These are phyloP conservation scores for Rhipidura dahli DNA, from an alignment of 2,113 vertebrate species.

Conservation along the genomic window DNA sequence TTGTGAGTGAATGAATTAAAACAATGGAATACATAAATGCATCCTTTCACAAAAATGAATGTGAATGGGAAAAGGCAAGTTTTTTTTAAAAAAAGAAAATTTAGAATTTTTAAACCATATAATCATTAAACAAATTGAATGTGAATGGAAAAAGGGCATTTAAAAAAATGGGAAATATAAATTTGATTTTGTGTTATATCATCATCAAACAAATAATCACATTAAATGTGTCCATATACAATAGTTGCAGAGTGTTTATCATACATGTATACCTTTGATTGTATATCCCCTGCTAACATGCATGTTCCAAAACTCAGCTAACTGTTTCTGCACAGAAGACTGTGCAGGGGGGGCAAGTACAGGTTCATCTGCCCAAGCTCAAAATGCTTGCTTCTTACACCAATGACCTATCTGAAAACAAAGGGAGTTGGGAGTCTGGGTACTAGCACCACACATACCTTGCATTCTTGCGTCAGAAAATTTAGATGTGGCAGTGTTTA, in stretches of 20 bases:
- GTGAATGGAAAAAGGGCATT: neutral
- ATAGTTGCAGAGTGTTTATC: neutral
- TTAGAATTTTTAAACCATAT: neutral
- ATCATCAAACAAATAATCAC: neutral
- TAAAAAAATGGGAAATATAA: neutral
- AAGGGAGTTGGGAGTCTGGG: neutral
- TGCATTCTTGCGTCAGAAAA: neutral
- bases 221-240: neutral
- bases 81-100: neutral
- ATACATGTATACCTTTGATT: neutral
- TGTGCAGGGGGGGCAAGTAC: neutral
- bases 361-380: neutral
- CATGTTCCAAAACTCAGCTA: neutral
- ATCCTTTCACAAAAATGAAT: neutral
- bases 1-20: neutral
- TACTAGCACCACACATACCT: neutral
- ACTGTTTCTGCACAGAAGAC: neutral
- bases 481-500: neutral
- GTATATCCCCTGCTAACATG: neutral
- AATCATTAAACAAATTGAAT: neutral
- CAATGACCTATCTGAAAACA: neutral
- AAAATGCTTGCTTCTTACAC: neutral
- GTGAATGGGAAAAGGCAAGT: neutral
- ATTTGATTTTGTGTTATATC: neutral
- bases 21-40: neutral